Base-by-base conservation (phyloP, 2,797 vertebrate species). In the Eutrigla gurnardus region DNA sequence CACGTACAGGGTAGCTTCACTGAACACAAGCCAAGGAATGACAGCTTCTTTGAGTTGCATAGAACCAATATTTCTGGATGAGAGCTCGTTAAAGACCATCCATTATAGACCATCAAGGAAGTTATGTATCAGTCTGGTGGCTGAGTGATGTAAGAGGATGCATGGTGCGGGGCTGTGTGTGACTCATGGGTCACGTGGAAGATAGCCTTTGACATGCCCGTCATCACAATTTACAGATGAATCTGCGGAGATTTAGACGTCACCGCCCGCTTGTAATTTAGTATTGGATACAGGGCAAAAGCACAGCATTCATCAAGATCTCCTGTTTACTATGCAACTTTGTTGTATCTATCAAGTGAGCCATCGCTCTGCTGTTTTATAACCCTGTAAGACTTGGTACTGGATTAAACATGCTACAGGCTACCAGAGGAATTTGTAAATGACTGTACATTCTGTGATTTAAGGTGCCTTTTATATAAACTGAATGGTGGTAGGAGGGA, bases 151-250 rank as follows among this genome's bases (percentile, higher is more conserved):
- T 83, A 75, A 78, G 42, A 17, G 5, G 13, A 35, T 36, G 55
- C 69, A 65, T 50, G 18, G 73, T 80, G 61, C 67, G 33, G 33
- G 49, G 79, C 72, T 36, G 8, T 72, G 8, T 72, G 81, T 91
- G 84, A 90, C 70, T 88, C 78, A 84, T 77, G 55, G 72, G 76
- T 65, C 76, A 69, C 35, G 18, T 43, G 55, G 18, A 53, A 32
- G 37, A 66, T 14, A 1, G 71, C 61, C 36, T 61, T 68, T 78
- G 73, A 82, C 70, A 70, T 9, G 46, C 45, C 71, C 81, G 69
- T 74, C 81, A 58, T 73, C n/a, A 74, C 45, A 70, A 74, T 75
- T 69, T 39, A 72, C 32, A 37, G 52, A 43, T 69, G 14, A 75
- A 75, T 80, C 71, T 76, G 62, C 4, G 7, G 3, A 43, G 58